Evolutionary conservation across 1,140 invertebrate species (phyloP), one percentile per base, ranked within the genome.

Genomic region (Calephelis virginiensis): DNA sequence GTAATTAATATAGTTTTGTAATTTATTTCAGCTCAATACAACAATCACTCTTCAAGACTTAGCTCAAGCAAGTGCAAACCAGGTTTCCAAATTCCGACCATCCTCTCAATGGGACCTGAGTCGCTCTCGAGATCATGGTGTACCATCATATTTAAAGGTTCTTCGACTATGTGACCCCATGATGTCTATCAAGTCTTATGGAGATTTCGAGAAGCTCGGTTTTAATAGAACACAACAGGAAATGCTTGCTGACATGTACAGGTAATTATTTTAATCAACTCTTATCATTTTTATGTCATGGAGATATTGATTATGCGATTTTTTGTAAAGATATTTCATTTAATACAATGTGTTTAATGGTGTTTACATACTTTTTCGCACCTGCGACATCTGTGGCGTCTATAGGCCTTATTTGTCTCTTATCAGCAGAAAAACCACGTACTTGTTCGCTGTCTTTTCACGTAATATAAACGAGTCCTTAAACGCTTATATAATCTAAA

Each of bases 41-140:
- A 84, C 88, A 6, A 71, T 83, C 13, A 80, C 84, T 28, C 59
- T 92, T 11, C 69, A 80, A 62, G 77, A 86, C 59, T 72, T 95
- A 28, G 88, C 91, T 67, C 65, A 92, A 86, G 76, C 92, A 76
- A 72, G 92, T 86, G 64, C 90, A 81, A 93, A 86, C 72, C 92
- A 78, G 77, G 92, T 85, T 0, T 92, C 87, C 0, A 80, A 75
- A 40, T 87, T 83, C 63, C 65, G 80, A 0, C 13, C 72, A 4
- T 80, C 81, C 8, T 76, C 77, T 3, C 75, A 76, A 90, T 94
- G 79, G 92, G 92, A 74, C 72, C 90, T 79, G 81, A 93, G 66
- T 71, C 94, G 72, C 83, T 93, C 63, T 0, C 92, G 98, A 56
- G 98, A 99, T 88, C 98, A 99, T 81, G 98, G 98, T 0, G 89